These are phyloP conservation scores for Macrotis lagotis DNA, from an alignment of 2,113 vertebrate genomes.

Conservation along the genomic window DNA sequence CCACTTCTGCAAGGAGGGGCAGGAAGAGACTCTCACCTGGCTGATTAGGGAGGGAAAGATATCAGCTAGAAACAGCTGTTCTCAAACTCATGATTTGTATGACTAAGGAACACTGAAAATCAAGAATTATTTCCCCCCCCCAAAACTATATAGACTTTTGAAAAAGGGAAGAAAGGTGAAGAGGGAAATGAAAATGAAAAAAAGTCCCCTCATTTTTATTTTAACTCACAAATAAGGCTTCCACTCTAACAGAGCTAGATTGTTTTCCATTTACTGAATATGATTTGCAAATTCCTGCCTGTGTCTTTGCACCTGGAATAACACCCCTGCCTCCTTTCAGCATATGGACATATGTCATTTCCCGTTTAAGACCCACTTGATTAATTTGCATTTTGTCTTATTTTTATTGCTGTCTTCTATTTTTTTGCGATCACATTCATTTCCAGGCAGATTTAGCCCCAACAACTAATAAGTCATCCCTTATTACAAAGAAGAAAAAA, in stretches of 20 bases:
- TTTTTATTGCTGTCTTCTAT: background rate
- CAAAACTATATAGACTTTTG: background rate
- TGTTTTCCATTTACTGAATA: background rate
- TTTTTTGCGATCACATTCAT: background rate
- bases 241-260: background rate
- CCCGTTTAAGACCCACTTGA: background rate
- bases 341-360: background rate
- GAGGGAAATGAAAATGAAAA: background rate
- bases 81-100: background rate
- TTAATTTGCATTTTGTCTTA: background rate
- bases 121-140: background rate
- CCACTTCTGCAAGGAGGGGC: background rate
- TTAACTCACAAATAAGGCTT: conserved; percentile 8
- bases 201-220: background rate
- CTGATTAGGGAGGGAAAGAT: background rate
- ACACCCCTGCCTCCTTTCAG: background rate
- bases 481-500: background rate
- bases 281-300: background rate
- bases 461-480: background rate
- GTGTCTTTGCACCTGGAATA: background rate
- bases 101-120: background rate
- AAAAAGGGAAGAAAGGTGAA: background rate
- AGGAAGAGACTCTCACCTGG: background rate
- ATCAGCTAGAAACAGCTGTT: background rate
- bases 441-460: background rate